Conservation (phyloP, 2,113 vertebrate species). For the Myxocyprinus asiaticus region DNA sequence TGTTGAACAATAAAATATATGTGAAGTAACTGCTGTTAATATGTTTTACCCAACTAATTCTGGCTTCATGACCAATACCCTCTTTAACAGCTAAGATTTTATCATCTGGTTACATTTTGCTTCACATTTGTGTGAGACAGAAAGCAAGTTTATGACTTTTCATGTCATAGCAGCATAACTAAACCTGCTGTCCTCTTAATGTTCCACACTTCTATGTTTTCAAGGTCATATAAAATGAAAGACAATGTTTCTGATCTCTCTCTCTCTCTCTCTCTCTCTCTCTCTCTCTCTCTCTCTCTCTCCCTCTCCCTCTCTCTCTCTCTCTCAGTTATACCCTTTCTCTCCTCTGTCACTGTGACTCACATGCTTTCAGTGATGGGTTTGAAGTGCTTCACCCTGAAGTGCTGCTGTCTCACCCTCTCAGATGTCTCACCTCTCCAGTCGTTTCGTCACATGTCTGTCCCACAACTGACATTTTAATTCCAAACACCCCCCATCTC, state of each 20-base stretch:
- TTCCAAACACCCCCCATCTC: slow-evolving; percentile 59
- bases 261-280: background rate
- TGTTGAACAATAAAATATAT: too few relatives aligned
- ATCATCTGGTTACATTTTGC: too few relatives aligned
- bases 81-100: too few relatives aligned
- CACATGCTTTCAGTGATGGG: background rate
- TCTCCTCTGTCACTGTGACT: slow-evolving; percentile 22
- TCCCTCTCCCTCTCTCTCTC: background rate
- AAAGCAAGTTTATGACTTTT: too few relatives aligned
- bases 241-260: too few relatives aligned
- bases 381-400: slow-evolving; percentile 29
- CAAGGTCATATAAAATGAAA: too few relatives aligned
- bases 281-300: slow-evolving; percentile 11
- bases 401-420: slow-evolving; percentile 58
- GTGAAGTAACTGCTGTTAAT: too few relatives aligned
- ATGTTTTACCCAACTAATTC: too few relatives aligned
- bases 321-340: slow-evolving; percentile 4
- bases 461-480: slow-evolving; percentile 68
- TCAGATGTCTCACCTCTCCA: slow-evolving; percentile 64
- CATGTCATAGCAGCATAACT: too few relatives aligned
- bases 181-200: background rate
- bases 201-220: background rate
- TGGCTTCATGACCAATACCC: too few relatives aligned
- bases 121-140: too few relatives aligned
- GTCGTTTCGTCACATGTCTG: slow-evolving; percentile 67